Percentiles rank a stretch among this genome's conserved stretches.
Evolutionary conservation across 2,888 invertebrate species (phyloP).

Genomic region (Andrena fulva): DNA sequence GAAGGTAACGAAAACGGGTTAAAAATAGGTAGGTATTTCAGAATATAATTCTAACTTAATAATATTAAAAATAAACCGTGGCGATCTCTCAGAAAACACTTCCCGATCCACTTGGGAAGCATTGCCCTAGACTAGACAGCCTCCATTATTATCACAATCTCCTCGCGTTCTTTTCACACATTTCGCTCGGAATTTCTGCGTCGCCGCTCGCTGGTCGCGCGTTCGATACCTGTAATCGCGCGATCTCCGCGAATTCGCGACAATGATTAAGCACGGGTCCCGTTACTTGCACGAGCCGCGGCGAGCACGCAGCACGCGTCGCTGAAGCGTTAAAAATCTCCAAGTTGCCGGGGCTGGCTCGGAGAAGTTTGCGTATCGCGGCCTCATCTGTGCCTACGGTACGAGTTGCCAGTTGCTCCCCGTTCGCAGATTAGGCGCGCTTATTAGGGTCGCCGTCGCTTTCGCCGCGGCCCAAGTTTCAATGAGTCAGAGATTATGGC

Average conservation of each 20-base stretch:
- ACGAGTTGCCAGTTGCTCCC: slow-evolving; percentile 44
- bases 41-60: too few species aligned
- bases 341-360: not conserved
- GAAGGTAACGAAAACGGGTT: too few species aligned
- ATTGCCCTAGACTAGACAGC: too few species aligned
- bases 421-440: slow-evolving; percentile 76
- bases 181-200: not conserved
- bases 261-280: slow-evolving; percentile 11
- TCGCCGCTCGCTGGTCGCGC: slow-evolving; percentile 13
- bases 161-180: slow-evolving; percentile 3
- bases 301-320: not conserved
- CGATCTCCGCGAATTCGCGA: slow-evolving; percentile 9
- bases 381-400: slow-evolving; percentile 27
- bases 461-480: slow-evolving; percentile 78
- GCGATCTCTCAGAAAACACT: too few species aligned
- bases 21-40: too few species aligned
- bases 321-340: slow-evolving; percentile 23
- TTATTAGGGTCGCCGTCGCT: slow-evolving; percentile 77
- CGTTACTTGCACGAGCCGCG: slow-evolving; percentile 15
- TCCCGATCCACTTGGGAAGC: too few species aligned
- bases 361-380: slow-evolving; percentile 31
- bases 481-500: slow-evolving; percentile 80
- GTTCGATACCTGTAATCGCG: slow-evolving; percentile 17
- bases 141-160: not conserved
- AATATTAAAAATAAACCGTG: too few species aligned